Base-by-base conservation (phyloP, 2,888 invertebrate species). In the Zootermopsis nevadensis region DNA sequence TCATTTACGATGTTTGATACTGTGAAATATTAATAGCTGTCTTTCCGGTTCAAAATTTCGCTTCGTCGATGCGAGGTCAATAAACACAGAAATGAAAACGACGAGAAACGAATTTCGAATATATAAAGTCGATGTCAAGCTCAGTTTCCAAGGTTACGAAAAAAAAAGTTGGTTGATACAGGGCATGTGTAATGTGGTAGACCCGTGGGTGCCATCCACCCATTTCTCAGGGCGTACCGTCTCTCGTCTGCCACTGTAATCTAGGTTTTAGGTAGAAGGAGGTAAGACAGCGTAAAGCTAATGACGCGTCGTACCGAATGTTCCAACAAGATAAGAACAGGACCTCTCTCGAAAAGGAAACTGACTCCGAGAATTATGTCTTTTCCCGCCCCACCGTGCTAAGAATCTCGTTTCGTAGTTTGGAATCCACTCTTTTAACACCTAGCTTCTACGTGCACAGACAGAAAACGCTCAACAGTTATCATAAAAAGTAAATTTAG, bases 261-360 rank as follows among this genome's bases (percentile, higher is more conserved):
- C 69, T 69, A 33, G 30, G 33, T 27, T 2, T n/a, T 60, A 60
- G n/a, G 60, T 27, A 60, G 27, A 8, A 60, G 60, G 60, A 27
- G 60, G 19, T 33, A 69, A 69, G 69, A 33, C 69, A 74, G 72
- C 77, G 38, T 82, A 69, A 38, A 76, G 33, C 84, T 83, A 84
- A 84, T 84, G 84, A 84, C 81, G 82, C 84, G 84, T 81, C 84
- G 55, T 83, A 82, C 33, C 80, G 84, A 80, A 81, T 83, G 81
- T 81, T 83, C 84, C 67, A 76, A 55, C 48, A 38, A 66, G 84
- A 84, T 84, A 84, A 84, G 82, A 67, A 80, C 31, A 66, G 53
- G 35, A 77, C 55, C 74, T 55, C 35, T 74, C 42, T 53, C 24
- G 67, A 42, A 72, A 76, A 76, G 76, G 60, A 82, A 76, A 74